phyloP scores from a whole-genome alignment of 2,113 vertebrate genomes.

The Podocnemis expansa region DNA sequence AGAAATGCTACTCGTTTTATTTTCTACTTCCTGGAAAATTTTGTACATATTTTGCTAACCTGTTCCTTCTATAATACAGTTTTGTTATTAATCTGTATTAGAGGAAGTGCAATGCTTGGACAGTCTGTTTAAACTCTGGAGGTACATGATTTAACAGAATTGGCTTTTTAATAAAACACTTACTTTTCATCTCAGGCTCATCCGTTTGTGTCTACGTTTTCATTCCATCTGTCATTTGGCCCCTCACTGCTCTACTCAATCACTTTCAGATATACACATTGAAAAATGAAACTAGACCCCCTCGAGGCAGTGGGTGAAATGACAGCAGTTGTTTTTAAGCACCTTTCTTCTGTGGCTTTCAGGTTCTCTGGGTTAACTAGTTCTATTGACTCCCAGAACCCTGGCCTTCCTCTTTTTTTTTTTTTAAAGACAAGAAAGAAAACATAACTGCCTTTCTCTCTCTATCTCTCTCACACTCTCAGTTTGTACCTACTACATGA shows the following conservation, averaged over 20 bases:
- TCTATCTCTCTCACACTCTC: background rate
- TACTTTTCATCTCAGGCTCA: background rate
- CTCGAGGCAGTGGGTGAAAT: background rate
- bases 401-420: background rate
- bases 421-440: background rate
- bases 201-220: background rate
- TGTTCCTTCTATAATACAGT: background rate
- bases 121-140: background rate
- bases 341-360: background rate
- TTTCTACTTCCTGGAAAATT: background rate
- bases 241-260: background rate
- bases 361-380: background rate
- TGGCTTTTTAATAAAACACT: background rate
- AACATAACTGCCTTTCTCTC: background rate
- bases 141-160: background rate
- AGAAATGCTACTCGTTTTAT: background rate
- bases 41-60: background rate
- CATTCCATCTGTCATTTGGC: background rate
- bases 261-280: fast-evolving
- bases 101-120: background rate
- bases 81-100: background rate
- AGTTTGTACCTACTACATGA: background rate
- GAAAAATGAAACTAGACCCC: background rate
- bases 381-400: background rate
- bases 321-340: background rate